Base-by-base conservation (phyloP, 2,113 vertebrate species). In the Brienomyrus brachyistius region DNA sequence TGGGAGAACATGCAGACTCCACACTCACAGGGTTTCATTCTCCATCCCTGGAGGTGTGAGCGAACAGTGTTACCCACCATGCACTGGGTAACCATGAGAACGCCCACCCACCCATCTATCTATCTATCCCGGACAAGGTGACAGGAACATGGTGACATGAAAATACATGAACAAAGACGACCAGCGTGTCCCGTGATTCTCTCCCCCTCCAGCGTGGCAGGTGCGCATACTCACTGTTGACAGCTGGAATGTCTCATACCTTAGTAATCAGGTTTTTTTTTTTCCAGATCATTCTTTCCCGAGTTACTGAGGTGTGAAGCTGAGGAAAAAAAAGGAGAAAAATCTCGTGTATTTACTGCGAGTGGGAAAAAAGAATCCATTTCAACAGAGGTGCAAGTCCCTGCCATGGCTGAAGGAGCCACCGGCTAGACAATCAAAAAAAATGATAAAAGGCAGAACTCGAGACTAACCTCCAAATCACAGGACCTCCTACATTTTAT, bases 171-270 rank as follows among this genome's bases (percentile, higher is more conserved):
- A 70, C 9, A 31, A 70, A 13, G 62, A 70, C 31, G 27, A 70
- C 62, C 62, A 31, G n/a, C 6, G 62, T 31, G 9, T 31, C 27
- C n/a, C 62, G 0, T 3, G n/a, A 70, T 31, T 31, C 62, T 70
- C 62, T 31, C 10, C n/a, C 62, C n/a, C 62, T 31, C n/a, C 31
- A 31, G 62, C 3, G 23, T 31, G 62, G 27, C 62, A 70, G 62
- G 27, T 31, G 62, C n/a, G 31, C 27, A 70, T 27, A 31, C 62
- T 70, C 10, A 4, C 35, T 19, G 35, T 2, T 80, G 35, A 80
- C 74, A 80, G 74, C 74, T 35, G 31, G 43, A 80, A 80, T 80
- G 74, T 43, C 74, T 80, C 74, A 80, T 80, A 80, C 74, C 74
- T 80, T 43, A 43, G 15, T 27, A 80, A 80, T 70, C 62, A 31